A percentile compares a stretch with the other conserved stretches of the same genome.
Conservation (phyloP, 1,140 invertebrate species). For the Papilio polytes region DNA sequence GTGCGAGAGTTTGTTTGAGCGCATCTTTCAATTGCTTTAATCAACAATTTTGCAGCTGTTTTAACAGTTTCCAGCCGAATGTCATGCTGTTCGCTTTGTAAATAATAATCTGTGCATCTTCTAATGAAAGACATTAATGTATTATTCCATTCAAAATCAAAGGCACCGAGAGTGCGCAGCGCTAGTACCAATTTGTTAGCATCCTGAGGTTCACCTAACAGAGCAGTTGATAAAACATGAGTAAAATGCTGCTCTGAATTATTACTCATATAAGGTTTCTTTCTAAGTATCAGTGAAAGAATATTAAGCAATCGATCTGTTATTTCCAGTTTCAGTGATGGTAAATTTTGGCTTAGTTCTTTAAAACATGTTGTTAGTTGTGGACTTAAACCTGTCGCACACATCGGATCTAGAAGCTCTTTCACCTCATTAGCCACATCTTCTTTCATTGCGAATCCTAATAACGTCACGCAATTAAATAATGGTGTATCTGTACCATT, state of each 20-base stretch:
- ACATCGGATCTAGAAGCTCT: slow-evolving; percentile 95
- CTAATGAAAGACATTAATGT: slow-evolving; percentile 96
- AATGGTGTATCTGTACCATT: slow-evolving; percentile 93
- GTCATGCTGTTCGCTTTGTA: slow-evolving; percentile 96
- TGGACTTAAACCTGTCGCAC: slow-evolving; percentile 95
- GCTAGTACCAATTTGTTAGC: slow-evolving; percentile 95
- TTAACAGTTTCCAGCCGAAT: slow-evolving; percentile 97
- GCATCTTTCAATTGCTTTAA: slow-evolving; percentile 90
- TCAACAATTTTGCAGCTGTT: slow-evolving; percentile 95
- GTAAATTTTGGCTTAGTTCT: slow-evolving; percentile 95
- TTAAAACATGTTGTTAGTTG: slow-evolving; percentile 95
- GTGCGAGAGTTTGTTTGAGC: slow-evolving; percentile 88
- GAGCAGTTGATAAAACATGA: slow-evolving; percentile 70
- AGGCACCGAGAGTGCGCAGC: slow-evolving; percentile 96
- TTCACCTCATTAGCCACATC: slow-evolving; percentile 91
- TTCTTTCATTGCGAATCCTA: slow-evolving; percentile 93
- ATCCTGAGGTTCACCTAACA: slow-evolving; percentile 86
- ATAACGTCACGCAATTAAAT: slow-evolving; percentile 96
- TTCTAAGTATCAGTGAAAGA: slow-evolving; percentile 94
- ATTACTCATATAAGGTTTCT: slow-evolving; percentile 91
- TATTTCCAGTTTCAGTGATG: slow-evolving; percentile 94
- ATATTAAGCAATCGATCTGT: slow-evolving; percentile 96
- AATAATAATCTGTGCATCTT: slow-evolving; percentile 95
- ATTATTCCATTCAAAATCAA: slow-evolving; percentile 98
- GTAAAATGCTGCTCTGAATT: slow-evolving; percentile 81